phyloP scores from a whole-genome alignment of 2,113 vertebrate genomes.

The Tiliqua scincoides region DNA sequence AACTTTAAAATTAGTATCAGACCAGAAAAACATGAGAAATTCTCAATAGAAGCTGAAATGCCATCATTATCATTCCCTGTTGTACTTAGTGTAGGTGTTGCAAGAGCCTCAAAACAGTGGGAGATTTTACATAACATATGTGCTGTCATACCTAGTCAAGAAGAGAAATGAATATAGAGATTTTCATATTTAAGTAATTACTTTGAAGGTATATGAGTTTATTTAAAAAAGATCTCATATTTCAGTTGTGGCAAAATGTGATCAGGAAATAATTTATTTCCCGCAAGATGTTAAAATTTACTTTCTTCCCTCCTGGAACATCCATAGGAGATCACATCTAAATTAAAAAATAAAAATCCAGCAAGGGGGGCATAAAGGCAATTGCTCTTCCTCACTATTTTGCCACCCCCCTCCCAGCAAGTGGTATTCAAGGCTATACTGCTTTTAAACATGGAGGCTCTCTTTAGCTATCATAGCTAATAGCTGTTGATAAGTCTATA shows the following conservation, averaged over 20 bases:
- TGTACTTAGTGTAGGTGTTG: conserved; percentile 40
- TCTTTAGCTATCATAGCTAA: neutral
- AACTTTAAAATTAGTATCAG: conserved; percentile 24
- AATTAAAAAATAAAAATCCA: neutral
- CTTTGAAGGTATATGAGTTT: neutral
- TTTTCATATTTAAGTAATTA: conserved; percentile 42
- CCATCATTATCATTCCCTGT: conserved; percentile 36
- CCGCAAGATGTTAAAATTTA: conserved; percentile 17
- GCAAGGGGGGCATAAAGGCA: neutral
- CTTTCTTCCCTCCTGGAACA: neutral
- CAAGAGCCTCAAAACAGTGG: conserved; percentile 34
- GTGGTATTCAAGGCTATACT: neutral
- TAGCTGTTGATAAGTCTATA: neutral
- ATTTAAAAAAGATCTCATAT: neutral
- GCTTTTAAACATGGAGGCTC: neutral
- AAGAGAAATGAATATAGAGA: conserved; percentile 31
- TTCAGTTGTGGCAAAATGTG: conserved; percentile 5
- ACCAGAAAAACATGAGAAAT: conserved; percentile 38
- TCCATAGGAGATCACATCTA: neutral
- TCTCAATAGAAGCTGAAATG: conserved; percentile 42
- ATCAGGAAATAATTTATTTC: conserved; percentile 19
- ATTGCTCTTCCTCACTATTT: neutral
- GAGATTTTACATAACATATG: conserved; percentile 43
- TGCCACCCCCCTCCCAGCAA: neutral
- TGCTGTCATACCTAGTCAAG: conserved; percentile 34